A percentile compares a stretch with the other conserved stretches of the same genome.
Conservation (phyloP, 2,113 vertebrate genomes). For the Phasianus colchicus region DNA sequence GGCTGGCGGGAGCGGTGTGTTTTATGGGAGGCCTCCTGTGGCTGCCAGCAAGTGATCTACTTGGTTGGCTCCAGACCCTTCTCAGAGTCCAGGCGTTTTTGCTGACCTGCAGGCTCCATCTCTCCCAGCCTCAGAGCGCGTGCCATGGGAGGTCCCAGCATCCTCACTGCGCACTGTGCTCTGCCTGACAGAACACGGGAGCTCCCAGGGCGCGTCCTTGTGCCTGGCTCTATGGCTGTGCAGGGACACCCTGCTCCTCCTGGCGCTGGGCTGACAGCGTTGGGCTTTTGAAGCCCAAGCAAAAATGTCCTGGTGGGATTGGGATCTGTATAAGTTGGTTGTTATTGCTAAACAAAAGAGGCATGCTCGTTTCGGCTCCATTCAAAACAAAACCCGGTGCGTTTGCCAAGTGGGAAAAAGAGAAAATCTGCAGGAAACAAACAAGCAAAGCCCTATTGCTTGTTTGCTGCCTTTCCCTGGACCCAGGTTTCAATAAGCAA, state of each 20-base stretch:
- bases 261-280: background rate
- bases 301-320: constrained; percentile 59
- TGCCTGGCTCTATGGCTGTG: background rate
- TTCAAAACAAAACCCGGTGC: constrained; percentile 46
- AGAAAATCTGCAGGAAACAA: constrained; percentile 17
- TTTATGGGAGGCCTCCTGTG: background rate
- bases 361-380: background rate
- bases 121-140: background rate
- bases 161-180: rapidly evolving
- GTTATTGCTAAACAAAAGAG: constrained; percentile 63
- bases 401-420: constrained; percentile 44
- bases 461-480: background rate
- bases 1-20: background rate
- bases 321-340: constrained; percentile 46
- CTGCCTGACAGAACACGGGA: too few species aligned
- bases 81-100: background rate
- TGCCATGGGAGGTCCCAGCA: background rate
- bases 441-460: background rate
- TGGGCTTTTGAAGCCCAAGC: constrained; percentile 33
- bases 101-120: background rate
- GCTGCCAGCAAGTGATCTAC: constrained; percentile 27
- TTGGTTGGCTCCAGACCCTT: background rate
- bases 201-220: background rate
- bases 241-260: background rate
- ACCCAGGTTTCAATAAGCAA: constrained; percentile 15